A percentile compares a stretch with the other conserved stretches of the same genome.
phyloP scores from a whole-genome alignment of 2,113 vertebrate genomes.

The Circaetus gallicus region DNA sequence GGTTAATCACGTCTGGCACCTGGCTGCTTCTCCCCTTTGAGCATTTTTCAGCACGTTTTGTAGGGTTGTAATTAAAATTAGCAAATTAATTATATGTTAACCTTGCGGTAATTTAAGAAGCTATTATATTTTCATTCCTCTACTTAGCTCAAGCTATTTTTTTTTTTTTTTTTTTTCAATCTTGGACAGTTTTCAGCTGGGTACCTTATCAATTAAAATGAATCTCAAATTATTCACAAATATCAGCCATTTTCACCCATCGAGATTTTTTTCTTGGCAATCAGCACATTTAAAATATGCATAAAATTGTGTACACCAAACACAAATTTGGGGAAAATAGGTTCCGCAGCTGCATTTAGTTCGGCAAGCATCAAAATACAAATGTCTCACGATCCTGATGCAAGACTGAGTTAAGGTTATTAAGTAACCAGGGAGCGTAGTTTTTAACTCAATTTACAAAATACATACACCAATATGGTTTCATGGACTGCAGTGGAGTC shows the following conservation, averaged over 20 bases:
- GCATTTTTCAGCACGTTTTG: conserved; percentile 8
- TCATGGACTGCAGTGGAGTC: neutral
- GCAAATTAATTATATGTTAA: conserved; percentile 52
- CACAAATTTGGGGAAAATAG: neutral
- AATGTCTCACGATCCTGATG: neutral
- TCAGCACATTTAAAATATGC: neutral
- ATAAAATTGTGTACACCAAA: neutral
- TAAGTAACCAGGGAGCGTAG: neutral
- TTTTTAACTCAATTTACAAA: neutral
- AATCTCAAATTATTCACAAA: neutral
- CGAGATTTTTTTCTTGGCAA: neutral
- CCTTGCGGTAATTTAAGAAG: conserved; percentile 35
- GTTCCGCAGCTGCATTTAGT: neutral
- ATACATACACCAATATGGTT: neutral
- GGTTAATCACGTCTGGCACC: neutral
- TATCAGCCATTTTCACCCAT: neutral
- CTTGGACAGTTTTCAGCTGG: neutral
- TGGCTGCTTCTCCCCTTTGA: neutral
- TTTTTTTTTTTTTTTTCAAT: neutral
- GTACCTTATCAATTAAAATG: conserved; percentile 16
- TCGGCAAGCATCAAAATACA: neutral
- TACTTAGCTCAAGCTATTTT: neutral
- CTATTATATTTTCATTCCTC: conserved; percentile 25
- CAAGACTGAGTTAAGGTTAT: neutral
- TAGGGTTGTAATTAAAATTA: conserved; percentile 42